Conservation (phyloP, 2,113 vertebrate genomes). For the Cacatua alba region DNA sequence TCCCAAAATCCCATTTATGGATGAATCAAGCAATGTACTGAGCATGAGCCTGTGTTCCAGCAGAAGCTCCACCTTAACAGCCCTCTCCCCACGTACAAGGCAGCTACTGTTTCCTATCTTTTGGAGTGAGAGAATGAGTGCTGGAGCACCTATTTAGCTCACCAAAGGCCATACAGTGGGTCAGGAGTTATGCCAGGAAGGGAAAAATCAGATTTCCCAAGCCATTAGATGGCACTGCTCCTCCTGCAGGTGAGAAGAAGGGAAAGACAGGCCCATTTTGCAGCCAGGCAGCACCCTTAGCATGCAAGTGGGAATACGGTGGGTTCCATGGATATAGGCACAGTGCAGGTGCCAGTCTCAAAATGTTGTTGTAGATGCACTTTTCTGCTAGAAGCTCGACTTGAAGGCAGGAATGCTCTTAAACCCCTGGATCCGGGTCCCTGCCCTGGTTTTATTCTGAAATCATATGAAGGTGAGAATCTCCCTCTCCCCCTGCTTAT, state of each 20-base stretch:
- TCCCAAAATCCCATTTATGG: neutral
- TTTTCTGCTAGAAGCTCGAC: neutral
- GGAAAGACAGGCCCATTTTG: neutral
- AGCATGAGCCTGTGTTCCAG: neutral
- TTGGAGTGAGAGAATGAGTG: neutral
- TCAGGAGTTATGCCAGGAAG: neutral
- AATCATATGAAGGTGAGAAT: neutral
- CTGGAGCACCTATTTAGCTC: neutral
- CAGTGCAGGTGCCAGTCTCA: neutral
- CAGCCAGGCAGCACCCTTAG: neutral
- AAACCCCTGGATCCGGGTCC: neutral
- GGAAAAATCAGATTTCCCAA: neutral
- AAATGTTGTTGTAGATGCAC: neutral
- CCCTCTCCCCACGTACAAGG: fast-evolving
- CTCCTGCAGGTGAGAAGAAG: neutral
- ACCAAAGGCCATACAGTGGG: neutral
- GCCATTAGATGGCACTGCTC: neutral
- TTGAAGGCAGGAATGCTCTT: neutral
- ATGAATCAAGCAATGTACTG: neutral
- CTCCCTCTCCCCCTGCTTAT: neutral
- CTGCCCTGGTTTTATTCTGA: neutral
- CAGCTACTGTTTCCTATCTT: neutral
- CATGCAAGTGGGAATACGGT: fast-evolving
- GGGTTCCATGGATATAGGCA: fast-evolving
- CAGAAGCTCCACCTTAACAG: neutral